Conservation (phyloP, 2,113 vertebrate species). For the Pseudorectes ferrugineus region DNA sequence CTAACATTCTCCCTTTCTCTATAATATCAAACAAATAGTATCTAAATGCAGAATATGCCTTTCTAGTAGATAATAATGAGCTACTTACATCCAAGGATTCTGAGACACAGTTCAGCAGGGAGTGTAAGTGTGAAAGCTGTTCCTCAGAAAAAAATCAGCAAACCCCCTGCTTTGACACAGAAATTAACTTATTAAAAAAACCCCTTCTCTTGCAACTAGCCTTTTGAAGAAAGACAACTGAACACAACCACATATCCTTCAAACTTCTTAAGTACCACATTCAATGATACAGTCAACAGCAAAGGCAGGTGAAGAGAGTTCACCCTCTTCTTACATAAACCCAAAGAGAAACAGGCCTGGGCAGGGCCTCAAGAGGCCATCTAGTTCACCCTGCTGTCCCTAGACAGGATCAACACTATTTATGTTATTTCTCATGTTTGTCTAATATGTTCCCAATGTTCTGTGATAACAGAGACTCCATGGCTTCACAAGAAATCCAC, state of each 20-base stretch:
- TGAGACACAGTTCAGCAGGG: neutral
- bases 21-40: neutral
- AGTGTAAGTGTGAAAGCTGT: neutral
- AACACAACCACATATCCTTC: neutral
- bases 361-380: neutral
- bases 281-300: neutral
- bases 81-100: neutral
- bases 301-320: constrained; percentile 8
- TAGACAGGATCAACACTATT: constrained; percentile 29
- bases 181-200: neutral
- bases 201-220: neutral
- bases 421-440: constrained; percentile 24
- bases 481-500: neutral
- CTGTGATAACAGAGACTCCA: constrained; percentile 13
- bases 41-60: neutral
- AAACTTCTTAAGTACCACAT: neutral
- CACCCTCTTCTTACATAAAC: neutral
- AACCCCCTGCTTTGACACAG: neutral
- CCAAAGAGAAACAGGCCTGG: neutral
- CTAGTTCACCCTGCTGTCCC: neutral
- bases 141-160: neutral
- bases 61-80: neutral
- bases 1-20: neutral
- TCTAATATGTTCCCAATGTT: constrained; percentile 1
- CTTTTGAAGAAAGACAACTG: neutral